Percentiles rank a stretch among this genome's conserved stretches.
These are phyloP conservation scores for Leucophenga varia DNA, from an alignment of 1,140 invertebrate species.

Conservation along the genomic window DNA sequence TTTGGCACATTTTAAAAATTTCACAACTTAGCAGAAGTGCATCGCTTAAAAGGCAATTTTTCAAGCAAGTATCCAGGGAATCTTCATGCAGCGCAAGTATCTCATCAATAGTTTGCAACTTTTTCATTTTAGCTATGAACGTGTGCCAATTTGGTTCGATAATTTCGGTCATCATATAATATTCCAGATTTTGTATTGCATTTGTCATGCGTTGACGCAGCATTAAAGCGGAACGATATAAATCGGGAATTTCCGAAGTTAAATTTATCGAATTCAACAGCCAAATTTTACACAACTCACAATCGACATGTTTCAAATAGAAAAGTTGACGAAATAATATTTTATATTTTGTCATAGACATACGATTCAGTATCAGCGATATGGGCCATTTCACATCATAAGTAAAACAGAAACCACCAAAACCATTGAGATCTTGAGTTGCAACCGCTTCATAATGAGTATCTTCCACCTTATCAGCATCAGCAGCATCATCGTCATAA, in stretches of 20 bases:
- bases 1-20: slow-evolving; percentile 79
- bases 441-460: no score
- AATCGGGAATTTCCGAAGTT: slow-evolving; percentile 67
- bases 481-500: slow-evolving; percentile 37
- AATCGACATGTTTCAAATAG: slow-evolving; percentile 89
- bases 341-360: slow-evolving; percentile 90
- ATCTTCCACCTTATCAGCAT: no score
- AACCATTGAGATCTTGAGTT: slow-evolving; percentile 72
- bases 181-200: slow-evolving; percentile 94
- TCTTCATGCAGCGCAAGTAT: slow-evolving; percentile 85
- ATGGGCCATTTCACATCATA: slow-evolving; percentile 96
- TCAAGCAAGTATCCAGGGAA: slow-evolving; percentile 85
- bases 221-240: slow-evolving; percentile 82
- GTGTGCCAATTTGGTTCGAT: slow-evolving; percentile 94
- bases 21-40: slow-evolving; percentile 74
- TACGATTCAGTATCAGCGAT: slow-evolving; percentile 88
- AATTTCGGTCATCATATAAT: slow-evolving; percentile 98
- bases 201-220: slow-evolving; percentile 95
- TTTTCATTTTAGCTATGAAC: slow-evolving; percentile 84
- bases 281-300: slow-evolving; percentile 87
- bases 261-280: slow-evolving; percentile 91
- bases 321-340: slow-evolving; percentile 96
- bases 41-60: slow-evolving; percentile 94
- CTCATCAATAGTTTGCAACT: slow-evolving; percentile 85
- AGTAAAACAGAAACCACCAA: slow-evolving; percentile 91